phyloP scores from a whole-genome alignment of 2,888 invertebrate species.

The Sesia bembeciformis region DNA sequence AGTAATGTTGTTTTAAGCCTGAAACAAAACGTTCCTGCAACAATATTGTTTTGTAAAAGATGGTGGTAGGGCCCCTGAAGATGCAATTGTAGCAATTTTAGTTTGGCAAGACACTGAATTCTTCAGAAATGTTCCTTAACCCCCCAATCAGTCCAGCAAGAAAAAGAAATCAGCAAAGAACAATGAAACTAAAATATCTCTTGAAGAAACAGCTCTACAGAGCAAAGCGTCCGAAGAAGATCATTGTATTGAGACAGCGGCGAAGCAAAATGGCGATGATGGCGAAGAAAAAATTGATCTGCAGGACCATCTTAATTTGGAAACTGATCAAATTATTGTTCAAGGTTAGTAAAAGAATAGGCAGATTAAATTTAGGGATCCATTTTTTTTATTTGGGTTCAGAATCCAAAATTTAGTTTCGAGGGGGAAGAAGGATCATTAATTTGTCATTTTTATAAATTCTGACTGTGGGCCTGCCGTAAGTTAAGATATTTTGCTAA shows the following conservation, averaged over 20 bases:
- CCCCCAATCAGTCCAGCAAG: not conserved
- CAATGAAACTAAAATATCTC: not conserved
- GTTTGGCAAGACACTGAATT: no score
- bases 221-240: slow-evolving; percentile 13
- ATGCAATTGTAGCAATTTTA: no score
- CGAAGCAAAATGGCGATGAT: slow-evolving; percentile 13
- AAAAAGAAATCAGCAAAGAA: not conserved
- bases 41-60: no score
- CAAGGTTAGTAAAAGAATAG: slow-evolving; percentile 24
- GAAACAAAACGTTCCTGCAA: no score
- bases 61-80: no score
- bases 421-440: no score
- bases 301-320: slow-evolving; percentile 41
- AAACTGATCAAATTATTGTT: slow-evolving; percentile 40
- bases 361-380: no score
- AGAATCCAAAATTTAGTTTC: not conserved
- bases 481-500: no score
- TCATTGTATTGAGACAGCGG: slow-evolving; percentile 7
- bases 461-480: no score
- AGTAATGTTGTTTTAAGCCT: no score
- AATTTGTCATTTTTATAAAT: no score
- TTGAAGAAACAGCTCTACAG: not conserved
- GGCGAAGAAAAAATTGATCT: slow-evolving; percentile 26
- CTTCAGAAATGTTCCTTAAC: not conserved
- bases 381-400: no score